Conservation (phyloP, 2,113 vertebrate species). For the Takifugu flavidus region DNA sequence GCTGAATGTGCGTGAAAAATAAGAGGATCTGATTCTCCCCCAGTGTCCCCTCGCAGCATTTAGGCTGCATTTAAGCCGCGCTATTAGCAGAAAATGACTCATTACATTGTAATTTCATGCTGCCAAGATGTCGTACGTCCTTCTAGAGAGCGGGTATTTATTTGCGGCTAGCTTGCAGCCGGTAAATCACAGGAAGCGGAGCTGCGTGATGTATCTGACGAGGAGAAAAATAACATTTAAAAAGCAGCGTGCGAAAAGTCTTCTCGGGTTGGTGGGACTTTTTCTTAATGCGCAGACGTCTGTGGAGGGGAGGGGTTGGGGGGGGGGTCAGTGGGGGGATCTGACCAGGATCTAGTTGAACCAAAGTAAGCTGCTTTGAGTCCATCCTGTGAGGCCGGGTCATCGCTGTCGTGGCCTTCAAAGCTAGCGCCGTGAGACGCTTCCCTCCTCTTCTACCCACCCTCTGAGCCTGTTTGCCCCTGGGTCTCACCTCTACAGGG, state of each 20-base stretch:
- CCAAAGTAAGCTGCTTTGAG: constrained; percentile 63
- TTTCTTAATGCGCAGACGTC: too few species aligned
- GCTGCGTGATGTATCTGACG: constrained; percentile 23
- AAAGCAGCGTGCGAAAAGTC: too few species aligned
- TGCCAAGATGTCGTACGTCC: constrained; percentile 29
- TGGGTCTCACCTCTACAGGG: constrained; percentile 39
- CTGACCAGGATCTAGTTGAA: constrained; percentile 43
- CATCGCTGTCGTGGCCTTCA: constrained; percentile 71
- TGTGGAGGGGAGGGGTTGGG: too few species aligned
- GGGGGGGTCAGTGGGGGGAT: too few species aligned
- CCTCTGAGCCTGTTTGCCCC: constrained; percentile 60
- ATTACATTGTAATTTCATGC: constrained; percentile 56
- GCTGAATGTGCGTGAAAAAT: constrained; percentile 18
- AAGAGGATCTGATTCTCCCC: constrained; percentile 9
- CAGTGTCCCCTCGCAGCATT: constrained; percentile 13
- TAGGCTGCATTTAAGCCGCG: constrained; percentile 33
- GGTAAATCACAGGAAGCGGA: constrained; percentile 7
- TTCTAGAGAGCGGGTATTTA: constrained; percentile 31
- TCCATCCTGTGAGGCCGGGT: constrained; percentile 64
- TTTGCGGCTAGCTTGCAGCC: constrained; percentile 31
- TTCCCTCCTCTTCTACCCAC: constrained; percentile 23
- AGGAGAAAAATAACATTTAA: too few species aligned
- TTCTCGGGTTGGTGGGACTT: too few species aligned
- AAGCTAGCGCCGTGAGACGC: constrained; percentile 42
- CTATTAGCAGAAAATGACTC: constrained; percentile 40